Percentiles rank a stretch among this genome's conserved stretches.
phyloP scores from a whole-genome alignment of 1,140 invertebrate species.

The Andricus grossulariae region DNA sequence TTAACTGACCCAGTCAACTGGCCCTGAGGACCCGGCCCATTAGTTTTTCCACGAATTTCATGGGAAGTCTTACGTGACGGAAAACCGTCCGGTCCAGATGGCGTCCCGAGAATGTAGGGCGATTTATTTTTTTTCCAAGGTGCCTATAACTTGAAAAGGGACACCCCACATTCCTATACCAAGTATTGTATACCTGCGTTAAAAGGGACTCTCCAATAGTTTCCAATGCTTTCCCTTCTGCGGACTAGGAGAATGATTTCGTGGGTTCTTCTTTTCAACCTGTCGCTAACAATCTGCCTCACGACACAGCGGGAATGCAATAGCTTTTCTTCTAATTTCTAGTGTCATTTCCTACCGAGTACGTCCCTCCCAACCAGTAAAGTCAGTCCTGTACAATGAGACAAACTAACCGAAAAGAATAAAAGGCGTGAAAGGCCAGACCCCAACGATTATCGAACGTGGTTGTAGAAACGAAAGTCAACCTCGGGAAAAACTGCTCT shows the following conservation, averaged over 20 bases:
- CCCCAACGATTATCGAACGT: conserved; percentile 18
- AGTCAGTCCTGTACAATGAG: neutral
- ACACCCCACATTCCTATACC: conserved; percentile 3
- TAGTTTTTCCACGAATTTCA: conserved; percentile 25
- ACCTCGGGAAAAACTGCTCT: too few species aligned
- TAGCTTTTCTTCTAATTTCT: neutral
- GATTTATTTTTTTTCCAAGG: neutral
- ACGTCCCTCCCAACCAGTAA: neutral
- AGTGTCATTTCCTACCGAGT: neutral
- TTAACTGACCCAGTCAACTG: conserved; percentile 59
- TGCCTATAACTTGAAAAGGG: conserved; percentile 36
- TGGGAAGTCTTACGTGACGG: conserved; percentile 23
- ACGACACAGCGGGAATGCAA: neutral
- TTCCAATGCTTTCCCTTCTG: conserved; percentile 38
- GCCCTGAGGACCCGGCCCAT: conserved; percentile 36
- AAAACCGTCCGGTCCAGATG: conserved; percentile 21
- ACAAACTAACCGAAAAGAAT: neutral
- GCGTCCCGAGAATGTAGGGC: neutral
- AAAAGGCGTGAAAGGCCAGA: conserved; percentile 3
- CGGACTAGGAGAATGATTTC: conserved; percentile 42
- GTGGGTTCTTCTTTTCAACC: conserved; percentile 42
- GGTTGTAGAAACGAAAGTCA: neutral
- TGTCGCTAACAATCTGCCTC: conserved; percentile 36
- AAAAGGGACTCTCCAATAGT: conserved; percentile 19
- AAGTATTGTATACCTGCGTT: conserved; percentile 35